phyloP scores from a whole-genome alignment of 2,797 vertebrate genomes.

The Muscicapa striata region DNA sequence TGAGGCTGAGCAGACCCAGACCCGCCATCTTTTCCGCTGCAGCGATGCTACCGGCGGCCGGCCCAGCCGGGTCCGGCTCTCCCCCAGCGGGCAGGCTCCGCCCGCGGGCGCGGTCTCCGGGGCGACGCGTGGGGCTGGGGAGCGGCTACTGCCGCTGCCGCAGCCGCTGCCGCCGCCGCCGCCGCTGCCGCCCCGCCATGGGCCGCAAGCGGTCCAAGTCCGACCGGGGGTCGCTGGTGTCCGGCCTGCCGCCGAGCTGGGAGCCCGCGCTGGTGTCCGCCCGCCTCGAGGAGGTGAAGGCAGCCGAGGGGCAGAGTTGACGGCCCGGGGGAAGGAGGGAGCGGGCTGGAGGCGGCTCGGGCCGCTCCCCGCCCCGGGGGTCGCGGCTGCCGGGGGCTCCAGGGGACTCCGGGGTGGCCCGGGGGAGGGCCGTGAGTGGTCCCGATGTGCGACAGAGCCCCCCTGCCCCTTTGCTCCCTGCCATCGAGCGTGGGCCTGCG shows the following conservation, averaged over 20 bases:
- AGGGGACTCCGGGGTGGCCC: too few species aligned
- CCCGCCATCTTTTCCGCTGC: accelerated
- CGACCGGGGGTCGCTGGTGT: not conserved
- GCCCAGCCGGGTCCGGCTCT: not conserved
- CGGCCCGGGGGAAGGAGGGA: not conserved
- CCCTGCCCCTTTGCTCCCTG: too few species aligned
- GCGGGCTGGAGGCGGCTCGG: not conserved
- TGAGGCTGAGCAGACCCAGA: accelerated
- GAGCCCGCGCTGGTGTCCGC: conserved; percentile 72
- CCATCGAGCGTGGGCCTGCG: not conserved
- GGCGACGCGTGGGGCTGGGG: conserved; percentile 4
- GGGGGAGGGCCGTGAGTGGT: accelerated
- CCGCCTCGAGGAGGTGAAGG: conserved; percentile 74
- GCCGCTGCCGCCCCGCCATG: conserved; percentile 33
- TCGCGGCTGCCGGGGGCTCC: not conserved
- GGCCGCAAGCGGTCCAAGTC: conserved; percentile 61
- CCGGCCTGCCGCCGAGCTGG: conserved; percentile 30
- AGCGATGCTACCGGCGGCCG: accelerated
- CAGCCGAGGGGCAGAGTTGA: not conserved
- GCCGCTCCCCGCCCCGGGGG: not conserved
- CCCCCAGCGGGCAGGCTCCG: not conserved
- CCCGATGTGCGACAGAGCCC: not conserved
- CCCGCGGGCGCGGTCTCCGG: not conserved
- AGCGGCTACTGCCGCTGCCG: too few species aligned
- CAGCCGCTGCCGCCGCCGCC: not conserved